Evolutionary conservation across 2,888 invertebrate genomes (phyloP), one percentile per base, ranked within the genome.

Genomic region (Mythimna loreyi): DNA sequence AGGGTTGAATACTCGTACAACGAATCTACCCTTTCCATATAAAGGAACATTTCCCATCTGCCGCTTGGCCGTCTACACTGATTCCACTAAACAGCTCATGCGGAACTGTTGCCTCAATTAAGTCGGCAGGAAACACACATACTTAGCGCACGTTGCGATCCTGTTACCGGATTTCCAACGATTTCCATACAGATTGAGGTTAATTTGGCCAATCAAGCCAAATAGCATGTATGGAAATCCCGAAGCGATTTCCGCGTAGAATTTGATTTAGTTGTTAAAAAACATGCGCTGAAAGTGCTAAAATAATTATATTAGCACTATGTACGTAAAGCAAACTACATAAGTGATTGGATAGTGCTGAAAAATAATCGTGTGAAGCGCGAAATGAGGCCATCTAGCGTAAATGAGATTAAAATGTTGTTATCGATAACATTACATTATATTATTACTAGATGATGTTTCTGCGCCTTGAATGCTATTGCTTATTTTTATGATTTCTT

Each of bases 11-110:
- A 45, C 60, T 58, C 21, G 64, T 19, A 45, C 58, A 1, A 23
- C 49, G 40, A 52, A 72, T 55, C 55, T 56, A 52, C 58, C 36
- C 47, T 58, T 30, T 50, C 40, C 19, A 9, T n/a, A 47, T 40
- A 59, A 72, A 75, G 49, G 50, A 62, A 23, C 58, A 68, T 62
- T 68, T 2, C 3, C 47, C n/a, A 47, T 59, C 13, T 23, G 36
- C 28, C 16, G 13, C 2, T 9, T 36, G 64, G 21, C 21, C 21
- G 11, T 30, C 5, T 43, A 43, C 43, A 30, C 25, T 53, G 50
- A 60, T 47, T 60, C 23, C 4, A 53, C 13, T 33, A 56, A 62
- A 71, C 9, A 25, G 2, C 33, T 36, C 30, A 11, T 16, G 25
- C 23, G 6, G 40, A 43, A 47, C 47, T 30, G 50, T 59, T 57